phyloP scores from a whole-genome alignment of 2,113 vertebrate species.

The Scortum barcoo region DNA sequence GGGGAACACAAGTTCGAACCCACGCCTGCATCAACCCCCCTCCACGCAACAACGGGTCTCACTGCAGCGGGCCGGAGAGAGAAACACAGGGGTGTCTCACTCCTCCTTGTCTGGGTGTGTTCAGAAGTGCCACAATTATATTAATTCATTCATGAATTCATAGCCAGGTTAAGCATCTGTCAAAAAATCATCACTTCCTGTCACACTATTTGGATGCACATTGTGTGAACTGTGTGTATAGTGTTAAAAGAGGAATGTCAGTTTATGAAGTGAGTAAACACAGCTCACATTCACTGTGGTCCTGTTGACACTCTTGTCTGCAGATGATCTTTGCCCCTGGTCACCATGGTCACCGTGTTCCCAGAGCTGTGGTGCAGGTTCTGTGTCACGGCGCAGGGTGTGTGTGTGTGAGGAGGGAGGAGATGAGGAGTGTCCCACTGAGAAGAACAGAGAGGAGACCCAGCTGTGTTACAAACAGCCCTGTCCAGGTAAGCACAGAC shows the following conservation, averaged over 20 bases:
- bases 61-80: conserved; percentile 83
- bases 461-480: conserved; percentile 87
- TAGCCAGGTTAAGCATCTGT: not conserved
- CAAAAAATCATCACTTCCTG: not conserved
- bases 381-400: conserved; percentile 76
- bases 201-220: not conserved
- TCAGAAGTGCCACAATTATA: not conserved
- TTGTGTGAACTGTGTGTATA: too few species aligned
- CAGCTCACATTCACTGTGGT: not conserved
- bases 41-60: conserved; percentile 77
- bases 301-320: not conserved
- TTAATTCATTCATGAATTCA: not conserved
- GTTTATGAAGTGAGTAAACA: not conserved
- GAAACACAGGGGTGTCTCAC: conserved; percentile 82
- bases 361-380: conserved; percentile 86
- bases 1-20: conserved; percentile 81
- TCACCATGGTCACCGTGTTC: conserved; percentile 88
- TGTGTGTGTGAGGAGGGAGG: conserved; percentile 83
- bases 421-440: conserved; percentile 75
- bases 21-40: conserved; percentile 86
- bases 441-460: conserved; percentile 79
- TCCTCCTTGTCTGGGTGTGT: conserved; percentile 82
- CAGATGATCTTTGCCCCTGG: conserved; percentile 89
- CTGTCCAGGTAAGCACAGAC: conserved; percentile 81
- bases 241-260: not conserved